Conservation (phyloP, 1,140 invertebrate species). For the Proctacanthus coquilletti region DNA sequence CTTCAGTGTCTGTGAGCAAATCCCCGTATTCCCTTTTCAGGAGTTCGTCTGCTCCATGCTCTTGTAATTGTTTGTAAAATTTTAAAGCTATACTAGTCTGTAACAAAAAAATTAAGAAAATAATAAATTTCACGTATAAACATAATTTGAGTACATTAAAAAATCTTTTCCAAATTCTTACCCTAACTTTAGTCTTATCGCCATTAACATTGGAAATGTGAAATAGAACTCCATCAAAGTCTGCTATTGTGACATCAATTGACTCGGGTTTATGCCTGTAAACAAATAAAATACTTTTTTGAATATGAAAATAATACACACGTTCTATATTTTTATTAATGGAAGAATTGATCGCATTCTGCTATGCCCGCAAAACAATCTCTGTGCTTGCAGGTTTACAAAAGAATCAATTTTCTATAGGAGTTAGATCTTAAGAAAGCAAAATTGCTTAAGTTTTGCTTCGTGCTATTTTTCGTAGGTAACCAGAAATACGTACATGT, state of each 20-base stretch:
- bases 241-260: conserved; percentile 84
- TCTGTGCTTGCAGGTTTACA: too few species aligned
- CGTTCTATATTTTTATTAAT: too few species aligned
- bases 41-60: conserved; percentile 94
- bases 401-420: too few species aligned
- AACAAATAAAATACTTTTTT: too few species aligned
- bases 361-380: too few species aligned
- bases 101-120: conserved; percentile 27
- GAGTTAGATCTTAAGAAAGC: too few species aligned
- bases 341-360: too few species aligned
- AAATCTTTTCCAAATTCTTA: conserved; percentile 37
- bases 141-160: too few species aligned
- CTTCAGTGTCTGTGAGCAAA: conserved; percentile 66
- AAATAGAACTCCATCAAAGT: conserved; percentile 98
- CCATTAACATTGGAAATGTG: conserved; percentile 94
- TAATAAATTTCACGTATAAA: background rate
- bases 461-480: too few species aligned
- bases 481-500: too few species aligned
- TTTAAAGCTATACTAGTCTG: conserved; percentile 96
- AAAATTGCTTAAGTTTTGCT: too few species aligned
- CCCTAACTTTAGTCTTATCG: conserved; percentile 93
- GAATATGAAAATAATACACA: too few species aligned
- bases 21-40: conserved; percentile 82
- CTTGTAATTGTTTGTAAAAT: conserved; percentile 96
- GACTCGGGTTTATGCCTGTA: conserved; percentile 86